Base-by-base conservation (phyloP, 2,113 vertebrate species). In the Neopipo cinnamomea region DNA sequence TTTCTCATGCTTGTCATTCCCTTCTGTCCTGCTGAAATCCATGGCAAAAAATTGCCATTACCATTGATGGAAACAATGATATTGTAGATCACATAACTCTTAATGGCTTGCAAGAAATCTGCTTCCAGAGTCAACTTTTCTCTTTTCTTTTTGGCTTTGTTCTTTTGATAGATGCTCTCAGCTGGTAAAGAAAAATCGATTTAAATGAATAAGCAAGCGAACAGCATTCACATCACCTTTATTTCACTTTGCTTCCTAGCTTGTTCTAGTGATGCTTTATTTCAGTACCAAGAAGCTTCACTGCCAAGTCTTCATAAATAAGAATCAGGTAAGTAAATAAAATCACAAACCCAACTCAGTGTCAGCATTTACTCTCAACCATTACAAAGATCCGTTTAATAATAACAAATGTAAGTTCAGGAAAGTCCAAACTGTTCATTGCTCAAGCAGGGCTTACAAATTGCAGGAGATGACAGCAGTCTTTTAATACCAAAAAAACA, bases 301-400 rank as follows among this genome's bases (percentile, higher is more conserved):
- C 46, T 91, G 49, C 58, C 58, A 89, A 89, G 59, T 22, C 73
- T 65, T 95, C 91, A 91, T 95, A 96, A 89, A 95, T 85, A 92
- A 71, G 81, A 91, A 89, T 85, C 62, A 91, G 79, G 56, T n/a
- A 92, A 89, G 85, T 87, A 97, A 96, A 92, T 95, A 93, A 85
- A 92, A 92, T 88, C 66, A 89, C 53, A 84, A 85, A 87, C 59
- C 21, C 3, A 9, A 65, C 12, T 79, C 73, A 23, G 39, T 52
- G 66, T 84, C 85, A 94, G 56, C 37, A 78, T 84, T 94, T 93
- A 66, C 25, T 53, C 50, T 58, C 46, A 93, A 50, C 6, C 25
- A 67, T 89, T 82, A 41, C 19, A 53, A 89, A 92, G 19, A 70
- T 92, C 65, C 65, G 47, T 82, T 79, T 91, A 91, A 91, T 84